Evolutionary conservation across 1,140 invertebrate genomes (phyloP), one percentile per base, ranked within the genome.

Genomic region (Colletes gigas): DNA sequence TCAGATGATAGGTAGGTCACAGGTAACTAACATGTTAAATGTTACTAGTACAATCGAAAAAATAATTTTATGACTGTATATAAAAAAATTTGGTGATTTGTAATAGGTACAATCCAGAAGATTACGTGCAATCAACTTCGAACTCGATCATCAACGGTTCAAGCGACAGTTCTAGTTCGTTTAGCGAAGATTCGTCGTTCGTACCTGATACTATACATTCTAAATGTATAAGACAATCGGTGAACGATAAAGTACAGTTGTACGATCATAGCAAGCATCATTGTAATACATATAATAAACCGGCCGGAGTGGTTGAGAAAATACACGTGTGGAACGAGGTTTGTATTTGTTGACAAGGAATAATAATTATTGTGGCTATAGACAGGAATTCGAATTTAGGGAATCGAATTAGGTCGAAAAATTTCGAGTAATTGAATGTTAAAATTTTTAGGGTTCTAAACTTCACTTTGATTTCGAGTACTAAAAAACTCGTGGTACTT

Each of bases 111-210:
- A 92, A 93, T 84, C 92, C 90, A 52, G 78, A 90, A 65, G 91
- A 92, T 85, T 92, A 92, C 66, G 87, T 81, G 54, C 90, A 91
- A 73, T 74, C 86, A 66, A 88, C 86, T 72, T 88, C 86, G 8
- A 85, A 88, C n/a, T 83, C 86, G 62, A 62, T 82, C 17, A 83
- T 78, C 21, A 87, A 8, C 9, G 82, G 84, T 3, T 89, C 84
- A 41, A 89, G 85, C 52, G 91, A 87, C 71, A 88, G 80, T 67
- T 84, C 85, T 41, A 90, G 78, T 70, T 90, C 89, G 14, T 86
- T 86, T 52, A 93, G 92, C 69, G 90, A 92, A 12, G 91, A 93
- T 86, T 94, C 92, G 6, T 92, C 91, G 44, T 92, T 92, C 83
- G 92, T 91, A 80, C 92, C 91, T 44, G 90, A 91, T 62, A 81